These are phyloP conservation scores for Shinisaurus crocodilurus DNA, from an alignment of 2,113 vertebrate genomes.

Conservation along the genomic window DNA sequence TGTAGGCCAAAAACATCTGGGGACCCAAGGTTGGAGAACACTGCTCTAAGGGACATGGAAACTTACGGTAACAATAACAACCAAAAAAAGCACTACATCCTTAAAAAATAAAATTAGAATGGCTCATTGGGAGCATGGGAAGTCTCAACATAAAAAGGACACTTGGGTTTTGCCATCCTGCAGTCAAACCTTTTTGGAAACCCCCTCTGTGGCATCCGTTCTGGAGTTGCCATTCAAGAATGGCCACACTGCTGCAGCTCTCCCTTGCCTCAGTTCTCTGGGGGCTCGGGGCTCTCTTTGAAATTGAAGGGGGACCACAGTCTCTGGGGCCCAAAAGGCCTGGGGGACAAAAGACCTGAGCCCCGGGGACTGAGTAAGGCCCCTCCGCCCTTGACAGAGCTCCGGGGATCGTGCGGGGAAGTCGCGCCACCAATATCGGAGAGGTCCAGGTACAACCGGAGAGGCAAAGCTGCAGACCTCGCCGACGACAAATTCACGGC, in stretches of 20 bases:
- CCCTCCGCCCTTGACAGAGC: conserved; percentile 14
- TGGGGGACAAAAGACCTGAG: conserved; percentile 44
- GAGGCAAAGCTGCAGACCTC: conserved; percentile 24
- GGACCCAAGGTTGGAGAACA: too few relatives aligned
- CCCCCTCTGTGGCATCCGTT: rapidly evolving
- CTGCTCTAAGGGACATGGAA: neutral
- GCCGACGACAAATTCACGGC: neutral
- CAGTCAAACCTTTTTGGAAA: too few relatives aligned
- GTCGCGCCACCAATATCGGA: neutral
- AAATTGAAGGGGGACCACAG: conserved; percentile 15
- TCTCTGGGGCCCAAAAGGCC: conserved; percentile 35
- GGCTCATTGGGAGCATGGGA: neutral
- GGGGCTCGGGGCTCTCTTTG: neutral
- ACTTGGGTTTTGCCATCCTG: neutral
- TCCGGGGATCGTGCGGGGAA: neutral
- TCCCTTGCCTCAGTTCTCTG: neutral
- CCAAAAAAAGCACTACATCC: too few relatives aligned
- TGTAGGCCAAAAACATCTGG: too few relatives aligned
- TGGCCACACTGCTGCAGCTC: neutral
- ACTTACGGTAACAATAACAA: too few relatives aligned
- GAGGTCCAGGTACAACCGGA: conserved; percentile 19
- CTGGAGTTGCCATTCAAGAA: neutral
- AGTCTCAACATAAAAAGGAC: neutral
- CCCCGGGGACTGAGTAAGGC: neutral
- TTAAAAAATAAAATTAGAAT: too few relatives aligned